Conservation (phyloP, 2,888 invertebrate species). For the Megaustenia siamemsis region DNA sequence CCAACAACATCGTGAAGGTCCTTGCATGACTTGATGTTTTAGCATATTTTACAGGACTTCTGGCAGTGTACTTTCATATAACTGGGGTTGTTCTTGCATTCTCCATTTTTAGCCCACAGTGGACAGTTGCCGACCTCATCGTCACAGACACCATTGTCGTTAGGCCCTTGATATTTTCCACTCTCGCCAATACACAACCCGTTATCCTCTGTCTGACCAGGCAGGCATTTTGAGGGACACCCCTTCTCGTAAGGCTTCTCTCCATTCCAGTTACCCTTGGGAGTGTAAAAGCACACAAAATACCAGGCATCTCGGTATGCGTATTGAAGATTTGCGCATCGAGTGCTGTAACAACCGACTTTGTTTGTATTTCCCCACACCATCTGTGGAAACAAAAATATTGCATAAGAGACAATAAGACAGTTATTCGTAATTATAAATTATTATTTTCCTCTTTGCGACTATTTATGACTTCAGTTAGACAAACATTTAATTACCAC, state of each 20-base stretch:
- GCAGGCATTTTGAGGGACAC: conserved; percentile 27
- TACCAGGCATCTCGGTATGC: conserved; percentile 54
- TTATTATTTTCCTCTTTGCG: too few species aligned
- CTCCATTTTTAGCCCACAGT: neutral
- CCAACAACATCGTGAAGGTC: too few species aligned
- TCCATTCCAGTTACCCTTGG: conserved; percentile 57
- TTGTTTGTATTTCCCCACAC: conserved; percentile 53
- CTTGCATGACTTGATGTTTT: neutral
- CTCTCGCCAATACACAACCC: conserved; percentile 56
- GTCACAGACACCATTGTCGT: neutral
- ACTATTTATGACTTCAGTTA: too few species aligned
- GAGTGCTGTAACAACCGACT: conserved; percentile 47
- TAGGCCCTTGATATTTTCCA: neutral
- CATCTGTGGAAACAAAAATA: conserved; percentile 42
- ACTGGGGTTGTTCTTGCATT: conserved; percentile 23
- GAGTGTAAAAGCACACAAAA: conserved; percentile 57
- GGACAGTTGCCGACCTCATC: neutral
- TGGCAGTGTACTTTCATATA: conserved; percentile 50
- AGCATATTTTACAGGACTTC: conserved; percentile 25
- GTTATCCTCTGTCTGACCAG: conserved; percentile 49
- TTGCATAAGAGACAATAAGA: too few species aligned
- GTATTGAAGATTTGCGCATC: conserved; percentile 34
- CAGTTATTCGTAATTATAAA: too few species aligned
- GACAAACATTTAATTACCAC: too few species aligned
- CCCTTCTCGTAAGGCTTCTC: conserved; percentile 51